These are phyloP conservation scores for Sinelater perroti DNA, from an alignment of 2,888 invertebrate species.

Conservation along the genomic window DNA sequence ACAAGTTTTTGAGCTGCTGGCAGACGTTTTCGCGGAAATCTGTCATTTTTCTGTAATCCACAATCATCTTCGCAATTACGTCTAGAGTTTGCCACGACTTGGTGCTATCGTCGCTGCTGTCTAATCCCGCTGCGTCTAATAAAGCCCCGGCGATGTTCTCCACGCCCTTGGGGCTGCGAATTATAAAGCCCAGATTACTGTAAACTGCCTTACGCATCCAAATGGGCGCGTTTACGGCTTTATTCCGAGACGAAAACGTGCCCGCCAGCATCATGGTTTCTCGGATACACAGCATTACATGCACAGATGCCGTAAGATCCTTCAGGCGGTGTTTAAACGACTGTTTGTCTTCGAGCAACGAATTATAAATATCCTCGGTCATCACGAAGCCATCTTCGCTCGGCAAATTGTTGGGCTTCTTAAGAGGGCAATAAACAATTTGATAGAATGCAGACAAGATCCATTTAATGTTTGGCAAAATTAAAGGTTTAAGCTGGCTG, in stretches of 20 bases:
- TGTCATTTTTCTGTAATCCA: conserved; percentile 64
- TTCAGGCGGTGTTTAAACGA: conserved; percentile 64
- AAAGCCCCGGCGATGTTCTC: conserved; percentile 71
- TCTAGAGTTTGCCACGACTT: conserved; percentile 75
- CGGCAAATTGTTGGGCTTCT: conserved; percentile 62
- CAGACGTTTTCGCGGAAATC: conserved; percentile 67
- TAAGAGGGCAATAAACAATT: conserved; percentile 72
- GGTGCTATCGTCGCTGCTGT: conserved; percentile 60
- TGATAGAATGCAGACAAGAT: conserved; percentile 75
- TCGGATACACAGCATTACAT: conserved; percentile 70
- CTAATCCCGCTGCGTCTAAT: conserved; percentile 57
- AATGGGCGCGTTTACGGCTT: conserved; percentile 62
- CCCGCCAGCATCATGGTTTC: conserved; percentile 75
- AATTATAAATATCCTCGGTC: conserved; percentile 66
- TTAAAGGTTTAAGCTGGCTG: background rate
- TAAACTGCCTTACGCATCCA: conserved; percentile 72
- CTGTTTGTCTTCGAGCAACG: conserved; percentile 63
- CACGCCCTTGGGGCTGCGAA: conserved; percentile 71
- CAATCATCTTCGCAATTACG: conserved; percentile 71
- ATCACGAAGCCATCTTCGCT: conserved; percentile 59
- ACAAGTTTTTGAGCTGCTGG: conserved; percentile 63
- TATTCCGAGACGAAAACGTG: conserved; percentile 17
- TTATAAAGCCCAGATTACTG: conserved; percentile 67
- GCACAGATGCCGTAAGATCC: conserved; percentile 65
- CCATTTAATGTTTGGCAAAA: conserved; percentile 49